Conservation (phyloP, 2,888 invertebrate species). For the Trisateles emortualis region DNA sequence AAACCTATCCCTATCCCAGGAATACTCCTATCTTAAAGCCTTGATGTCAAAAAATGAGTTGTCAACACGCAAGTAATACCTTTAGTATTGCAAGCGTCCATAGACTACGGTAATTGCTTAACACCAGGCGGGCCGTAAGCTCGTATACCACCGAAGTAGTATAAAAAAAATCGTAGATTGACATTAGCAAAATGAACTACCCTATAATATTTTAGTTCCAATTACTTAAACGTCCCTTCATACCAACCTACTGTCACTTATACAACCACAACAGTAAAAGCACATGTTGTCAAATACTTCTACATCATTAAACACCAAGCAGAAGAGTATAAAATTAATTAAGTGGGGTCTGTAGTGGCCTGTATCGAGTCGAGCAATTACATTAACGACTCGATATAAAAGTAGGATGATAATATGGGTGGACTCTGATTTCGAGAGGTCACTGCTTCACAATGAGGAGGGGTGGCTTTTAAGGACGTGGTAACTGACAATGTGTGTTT, state of each 20-base stretch:
- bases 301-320: conserved; percentile 38
- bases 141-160: no score
- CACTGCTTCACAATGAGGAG: conserved; percentile 76
- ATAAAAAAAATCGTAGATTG: no score
- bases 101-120: no score
- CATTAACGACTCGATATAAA: conserved; percentile 71
- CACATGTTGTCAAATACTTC: conserved; percentile 17
- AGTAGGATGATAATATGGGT: conserved; percentile 68
- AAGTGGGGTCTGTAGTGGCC: conserved; percentile 23
- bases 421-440: conserved; percentile 72
- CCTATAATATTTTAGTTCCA: not conserved
- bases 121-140: no score
- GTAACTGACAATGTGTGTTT: conserved; percentile 28
- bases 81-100: no score
- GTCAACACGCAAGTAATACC: no score
- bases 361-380: conserved; percentile 60
- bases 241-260: not conserved
- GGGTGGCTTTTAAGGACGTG: conserved; percentile 24
- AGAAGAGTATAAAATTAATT: conserved; percentile 45
- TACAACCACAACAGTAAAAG: conserved; percentile 11
- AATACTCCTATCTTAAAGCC: no score
- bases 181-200: not conserved
- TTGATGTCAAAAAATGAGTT: no score
- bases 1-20: no score
- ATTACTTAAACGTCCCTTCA: not conserved